These are phyloP conservation scores for Pachydiplax longipennis DNA, from an alignment of 2,888 invertebrate species.

Conservation along the genomic window DNA sequence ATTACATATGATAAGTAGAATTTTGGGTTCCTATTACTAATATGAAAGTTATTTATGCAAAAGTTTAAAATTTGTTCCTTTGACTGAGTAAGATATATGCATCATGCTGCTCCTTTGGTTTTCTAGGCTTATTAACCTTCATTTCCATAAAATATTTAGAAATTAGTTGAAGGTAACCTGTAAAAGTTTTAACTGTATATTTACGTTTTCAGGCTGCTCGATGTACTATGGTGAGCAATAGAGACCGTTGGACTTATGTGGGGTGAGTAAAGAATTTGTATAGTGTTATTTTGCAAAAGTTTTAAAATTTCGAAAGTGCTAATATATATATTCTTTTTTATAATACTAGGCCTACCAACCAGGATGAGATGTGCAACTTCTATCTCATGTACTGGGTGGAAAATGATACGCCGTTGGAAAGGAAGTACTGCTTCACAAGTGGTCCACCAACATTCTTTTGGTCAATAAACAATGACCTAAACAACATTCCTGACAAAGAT, in stretches of 20 bases:
- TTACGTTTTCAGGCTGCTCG: slow-evolving; percentile 73
- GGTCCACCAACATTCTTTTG: slow-evolving; percentile 90
- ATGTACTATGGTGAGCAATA: slow-evolving; percentile 88
- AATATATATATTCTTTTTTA: slow-evolving; percentile 47
- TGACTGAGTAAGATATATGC: too few species aligned
- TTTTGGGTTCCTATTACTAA: too few species aligned
- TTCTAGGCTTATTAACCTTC: too few species aligned
- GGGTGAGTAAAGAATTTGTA: slow-evolving; percentile 67
- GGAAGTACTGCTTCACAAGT: slow-evolving; percentile 82
- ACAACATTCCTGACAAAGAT: slow-evolving; percentile 78
- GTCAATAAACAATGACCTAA: slow-evolving; percentile 70
- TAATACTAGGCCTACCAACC: slow-evolving; percentile 74
- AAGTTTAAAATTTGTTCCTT: too few species aligned
- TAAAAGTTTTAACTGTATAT: not conserved
- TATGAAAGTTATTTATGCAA: too few species aligned
- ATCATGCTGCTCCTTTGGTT: too few species aligned
- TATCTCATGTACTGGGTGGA: slow-evolving; percentile 94
- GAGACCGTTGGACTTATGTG: slow-evolving; percentile 70
- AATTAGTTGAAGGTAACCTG: not conserved
- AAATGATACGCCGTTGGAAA: slow-evolving; percentile 73
- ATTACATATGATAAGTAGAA: too few species aligned
- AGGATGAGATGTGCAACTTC: slow-evolving; percentile 96
- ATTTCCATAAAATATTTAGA: too few species aligned
- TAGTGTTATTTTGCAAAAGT: not conserved
- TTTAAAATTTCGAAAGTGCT: not conserved